phyloP scores from a whole-genome alignment of 1,140 invertebrate species.

The Atta texana region DNA sequence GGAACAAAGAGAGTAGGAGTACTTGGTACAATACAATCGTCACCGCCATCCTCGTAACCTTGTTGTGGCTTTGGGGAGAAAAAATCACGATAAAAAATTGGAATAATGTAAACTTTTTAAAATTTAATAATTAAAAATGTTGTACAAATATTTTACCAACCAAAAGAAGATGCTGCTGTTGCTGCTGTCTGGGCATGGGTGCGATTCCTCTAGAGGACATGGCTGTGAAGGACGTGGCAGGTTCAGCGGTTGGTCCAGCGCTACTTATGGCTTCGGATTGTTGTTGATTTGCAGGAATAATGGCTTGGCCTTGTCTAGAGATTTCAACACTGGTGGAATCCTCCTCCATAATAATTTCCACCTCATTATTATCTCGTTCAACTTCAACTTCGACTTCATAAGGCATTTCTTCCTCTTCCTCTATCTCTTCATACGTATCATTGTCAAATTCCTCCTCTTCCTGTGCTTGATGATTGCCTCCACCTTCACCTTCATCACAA shows the following conservation, averaged over 20 bases:
- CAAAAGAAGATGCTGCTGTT: constrained; percentile 84
- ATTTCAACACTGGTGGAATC: constrained; percentile 87
- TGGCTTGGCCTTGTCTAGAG: constrained; percentile 85
- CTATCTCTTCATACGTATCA: constrained; percentile 87
- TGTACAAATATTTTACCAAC: constrained; percentile 70
- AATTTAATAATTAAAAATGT: constrained; percentile 23
- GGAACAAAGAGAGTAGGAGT: constrained; percentile 95
- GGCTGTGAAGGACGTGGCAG: constrained; percentile 84
- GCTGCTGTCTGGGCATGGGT: constrained; percentile 83
- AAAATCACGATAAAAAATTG: constrained; percentile 18
- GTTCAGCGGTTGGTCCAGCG: constrained; percentile 86
- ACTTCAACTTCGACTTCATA: constrained; percentile 85
- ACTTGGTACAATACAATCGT: constrained; percentile 96
- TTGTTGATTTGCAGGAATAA: constrained; percentile 78
- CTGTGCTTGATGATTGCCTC: constrained; percentile 86
- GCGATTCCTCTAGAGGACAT: constrained; percentile 84
- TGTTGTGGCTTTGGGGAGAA: constrained; percentile 80
- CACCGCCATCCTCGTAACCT: constrained; percentile 90
- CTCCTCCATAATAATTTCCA: constrained; percentile 88
- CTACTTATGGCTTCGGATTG: constrained; percentile 88
- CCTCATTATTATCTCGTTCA: constrained; percentile 89
- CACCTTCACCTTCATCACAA: constrained; percentile 88
- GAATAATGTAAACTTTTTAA: background rate
- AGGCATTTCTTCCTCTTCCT: constrained; percentile 86
- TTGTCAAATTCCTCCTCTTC: constrained; percentile 88